A percentile compares a stretch with the other conserved stretches of the same genome.
Conservation (phyloP, 2,797 vertebrate genomes). For the Poecile montanus region DNA sequence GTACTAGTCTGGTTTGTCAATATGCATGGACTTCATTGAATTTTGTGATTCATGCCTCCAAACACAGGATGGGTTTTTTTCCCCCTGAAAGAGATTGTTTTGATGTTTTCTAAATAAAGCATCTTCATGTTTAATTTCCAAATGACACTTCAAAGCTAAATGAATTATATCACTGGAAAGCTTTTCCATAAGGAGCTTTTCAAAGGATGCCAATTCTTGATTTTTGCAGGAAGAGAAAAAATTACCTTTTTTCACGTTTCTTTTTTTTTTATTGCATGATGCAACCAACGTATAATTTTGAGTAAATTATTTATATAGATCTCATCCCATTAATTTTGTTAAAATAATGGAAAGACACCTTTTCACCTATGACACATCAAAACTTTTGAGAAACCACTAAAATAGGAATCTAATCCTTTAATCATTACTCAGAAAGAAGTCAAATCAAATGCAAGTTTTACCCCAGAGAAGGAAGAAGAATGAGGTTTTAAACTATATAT, state of each 20-base stretch:
- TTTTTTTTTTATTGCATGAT: not conserved
- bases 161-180: constrained; percentile 28
- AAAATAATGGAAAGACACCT: not conserved
- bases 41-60: constrained; percentile 6
- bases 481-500: not conserved
- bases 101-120: constrained; percentile 60
- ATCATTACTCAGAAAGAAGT: not conserved
- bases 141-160: constrained; percentile 53
- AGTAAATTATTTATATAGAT: not conserved
- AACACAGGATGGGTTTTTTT: not conserved
- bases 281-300: not conserved
- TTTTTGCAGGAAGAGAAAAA: constrained; percentile 16
- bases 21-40: not conserved
- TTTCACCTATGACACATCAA: not conserved
- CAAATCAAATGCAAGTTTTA: not conserved
- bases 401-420: not conserved
- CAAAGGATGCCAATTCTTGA: constrained; percentile 33
- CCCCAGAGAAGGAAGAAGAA: not conserved
- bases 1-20: not conserved
- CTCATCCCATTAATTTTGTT: not conserved
- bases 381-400: not conserved
- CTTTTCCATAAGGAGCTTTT: constrained; percentile 37
- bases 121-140: constrained; percentile 52
- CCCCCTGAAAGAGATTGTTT: not conserved
- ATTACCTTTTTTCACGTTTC: not conserved